Base-by-base conservation (phyloP, 2,888 invertebrate genomes). In the Rhagonycha fulva region DNA sequence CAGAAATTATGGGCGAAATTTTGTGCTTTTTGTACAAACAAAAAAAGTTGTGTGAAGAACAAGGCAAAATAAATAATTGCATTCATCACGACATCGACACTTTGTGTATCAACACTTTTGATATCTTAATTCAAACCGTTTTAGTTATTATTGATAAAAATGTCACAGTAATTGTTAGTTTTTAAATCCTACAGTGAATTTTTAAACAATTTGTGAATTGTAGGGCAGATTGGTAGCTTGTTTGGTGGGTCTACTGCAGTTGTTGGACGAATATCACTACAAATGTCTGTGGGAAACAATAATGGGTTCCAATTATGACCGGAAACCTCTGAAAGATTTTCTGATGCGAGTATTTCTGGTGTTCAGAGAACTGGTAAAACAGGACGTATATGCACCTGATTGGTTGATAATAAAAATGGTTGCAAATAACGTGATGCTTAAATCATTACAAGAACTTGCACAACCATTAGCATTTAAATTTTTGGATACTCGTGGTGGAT, bases 401-500 rank as follows among this genome's bases (percentile, higher is more conserved):
- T 98, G 98, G 98, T 91, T 96, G 81, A 93, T 96, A 11, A 94
- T 98, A 87, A 92, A 95, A 85, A 94, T 98, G 89, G 94, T 96
- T 74, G 94, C 95, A 71, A 98, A 97, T 86, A 94, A 94, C 87
- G 94, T 96, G 0, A 92, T 98, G 76, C 89, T 98, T 14, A 94
- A 94, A 66, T 94, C 97, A 0, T 89, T 97, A 14, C 94, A 96
- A 86, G 96, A 98, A 85, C 91, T 98, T 76, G 95, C 97, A 0
- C 95, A 96, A 82, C 96, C 97, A 0, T 89, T 98, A 71, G 93
- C 95, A 2, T 95, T 95, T 83, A 91, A 95, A 79, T 97, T 97
- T 86, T 89, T 96, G 62, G 94, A 91, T 74, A 89, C 92, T 4
- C 90, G 91, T 14, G 92, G 91, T 30, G 92, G 91, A 30, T 92